Base-by-base conservation (phyloP, 2,797 vertebrate genomes). In the Stomatorhinus walkeri region DNA sequence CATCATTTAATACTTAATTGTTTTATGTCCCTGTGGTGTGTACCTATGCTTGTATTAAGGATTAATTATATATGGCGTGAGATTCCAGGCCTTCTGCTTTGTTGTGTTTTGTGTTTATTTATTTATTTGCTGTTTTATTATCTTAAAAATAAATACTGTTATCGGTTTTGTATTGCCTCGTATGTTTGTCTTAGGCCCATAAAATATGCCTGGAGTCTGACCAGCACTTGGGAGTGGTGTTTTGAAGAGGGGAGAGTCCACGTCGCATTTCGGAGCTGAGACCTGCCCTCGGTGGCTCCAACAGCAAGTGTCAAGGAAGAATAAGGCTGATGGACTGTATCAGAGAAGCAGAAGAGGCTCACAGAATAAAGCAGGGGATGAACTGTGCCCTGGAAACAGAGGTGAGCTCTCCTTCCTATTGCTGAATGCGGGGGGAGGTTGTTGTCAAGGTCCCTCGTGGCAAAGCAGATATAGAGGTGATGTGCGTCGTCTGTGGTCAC, bases 301-400 rank as follows among this genome's bases (percentile, higher is more conserved):
- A 8, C 40, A 46, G 76, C 76, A n/a, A 81, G 76, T 46, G 40
- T 46, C 40, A 81, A n/a, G 36, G 76, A 46, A 81, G 76, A 81
- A 81, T 81, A 46, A 81, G 76, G n/a, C 76, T 81, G 76, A 81
- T 22, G 76, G 76, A 81, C 76, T 81, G 76, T 81, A 81, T 81
- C 40, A 46, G 40, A 81, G 68, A 76, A 16, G 28, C 68, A 36
- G 32, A 76, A 76, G 68, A 76, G 68, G 76, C 76, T 81, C 40
- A 46, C 40, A 81, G 36, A 46, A 81, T 81, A 46, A 46, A 81
- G 76, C 76, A 10, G 40, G 76, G 40, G 19, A 46, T 81, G 40
- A 46, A 43, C 40, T 46, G 40, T 46, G 40, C 76, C 76, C 76
- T 46, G 76, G 76, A 81, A 81, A 1, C 36, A 81, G 76, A 46